Base-by-base conservation (phyloP, 2,797 vertebrate genomes). In the Thunnus albacares region DNA sequence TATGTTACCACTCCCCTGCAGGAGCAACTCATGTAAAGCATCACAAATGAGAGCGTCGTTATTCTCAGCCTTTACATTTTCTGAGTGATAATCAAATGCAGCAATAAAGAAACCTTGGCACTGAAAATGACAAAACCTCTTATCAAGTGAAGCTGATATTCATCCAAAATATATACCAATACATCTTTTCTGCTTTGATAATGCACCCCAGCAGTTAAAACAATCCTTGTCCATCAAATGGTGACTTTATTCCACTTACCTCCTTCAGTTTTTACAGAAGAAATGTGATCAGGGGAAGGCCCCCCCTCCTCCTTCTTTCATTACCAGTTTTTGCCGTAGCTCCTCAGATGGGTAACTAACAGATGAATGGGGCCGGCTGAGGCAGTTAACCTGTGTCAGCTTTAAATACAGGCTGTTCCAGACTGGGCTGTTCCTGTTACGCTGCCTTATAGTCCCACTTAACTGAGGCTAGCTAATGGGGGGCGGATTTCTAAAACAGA, bases 341-440 rank as follows among this genome's bases (percentile, higher is more conserved):
- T 76, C 55, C 49, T 81, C 49, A 65, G 74, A 79, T 75, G 79
- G 72, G 66, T 67, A 68, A 57, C 73, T 79, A 83, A 74, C 81
- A 75, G 63, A 85, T 43, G 82, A 78, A 74, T 68, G 63, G 56
- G 79, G 81, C 82, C 85, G 86, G 90, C 84, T 82, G 82, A 86
- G 65, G 80, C 82, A 65, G 69, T 96, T 95, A 91, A 94, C 90
- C 91, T 83, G 55, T 81, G 76, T 85, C 84, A 76, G 83, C 64
- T 90, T 86, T 88, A 91, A 93, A 86, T 68, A 84, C 89, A 88
- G 84, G 63, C 71, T 82, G 60, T 76, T 77, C 62, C 68, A 81
- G 64, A 66, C 57, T 35, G 57, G 41, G 28, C 72, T 60, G 57
- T 59, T 77, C 57, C 81, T 64, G 43, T 63, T 76, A 28, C 13